These are phyloP conservation scores for Symphodus melops DNA, from an alignment of 2,113 vertebrate species.

Conservation along the genomic window DNA sequence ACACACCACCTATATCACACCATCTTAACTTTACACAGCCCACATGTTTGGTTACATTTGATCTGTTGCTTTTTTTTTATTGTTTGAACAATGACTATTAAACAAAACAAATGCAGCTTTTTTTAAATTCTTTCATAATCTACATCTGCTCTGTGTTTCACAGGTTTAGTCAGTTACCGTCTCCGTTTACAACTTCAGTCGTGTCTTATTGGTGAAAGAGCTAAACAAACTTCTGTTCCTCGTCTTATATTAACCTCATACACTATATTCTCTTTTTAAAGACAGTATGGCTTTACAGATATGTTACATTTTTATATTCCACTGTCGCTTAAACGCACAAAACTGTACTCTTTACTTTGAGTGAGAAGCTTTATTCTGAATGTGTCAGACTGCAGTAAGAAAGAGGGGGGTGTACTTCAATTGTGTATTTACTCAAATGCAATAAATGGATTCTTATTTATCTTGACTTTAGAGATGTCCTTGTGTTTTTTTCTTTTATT, in stretches of 20 bases:
- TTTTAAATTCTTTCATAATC: background rate
- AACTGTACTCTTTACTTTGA: background rate
- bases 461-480: background rate
- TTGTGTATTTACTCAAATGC: conserved; percentile 35
- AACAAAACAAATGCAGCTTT: background rate
- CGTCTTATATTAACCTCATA: background rate
- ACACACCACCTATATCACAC: background rate
- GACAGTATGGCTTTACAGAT: background rate
- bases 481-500: background rate
- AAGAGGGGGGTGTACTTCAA: background rate
- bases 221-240: background rate
- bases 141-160: background rate
- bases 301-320: conserved; percentile 22
- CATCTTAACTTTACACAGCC: background rate
- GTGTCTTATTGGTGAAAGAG: background rate
- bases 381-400: background rate
- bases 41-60: background rate
- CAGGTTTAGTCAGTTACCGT: background rate
- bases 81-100: background rate
- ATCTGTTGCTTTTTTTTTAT: background rate
- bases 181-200: background rate
- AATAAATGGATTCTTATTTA: conserved; percentile 59
- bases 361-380: conserved; percentile 9
- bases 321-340: conserved; percentile 15
- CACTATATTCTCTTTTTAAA: background rate